Percentiles rank a stretch among this genome's conserved stretches.
These are phyloP conservation scores for Sylvilagus floridanus DNA, from an alignment of 2,797 vertebrate species.

Conservation along the genomic window DNA sequence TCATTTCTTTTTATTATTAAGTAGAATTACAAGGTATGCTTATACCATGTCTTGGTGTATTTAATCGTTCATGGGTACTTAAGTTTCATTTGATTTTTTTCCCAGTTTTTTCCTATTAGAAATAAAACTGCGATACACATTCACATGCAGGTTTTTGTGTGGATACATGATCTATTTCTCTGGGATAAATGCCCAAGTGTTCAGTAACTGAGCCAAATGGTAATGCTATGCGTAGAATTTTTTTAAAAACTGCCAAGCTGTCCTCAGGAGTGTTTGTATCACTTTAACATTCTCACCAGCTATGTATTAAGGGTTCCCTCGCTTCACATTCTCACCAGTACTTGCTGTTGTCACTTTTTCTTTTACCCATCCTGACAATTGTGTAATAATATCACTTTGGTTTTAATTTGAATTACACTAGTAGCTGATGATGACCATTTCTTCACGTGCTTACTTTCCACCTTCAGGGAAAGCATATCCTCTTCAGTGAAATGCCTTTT, in stretches of 20 bases:
- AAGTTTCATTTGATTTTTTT: background rate
- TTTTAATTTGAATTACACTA: background rate
- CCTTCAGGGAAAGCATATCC: background rate
- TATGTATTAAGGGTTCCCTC: background rate
- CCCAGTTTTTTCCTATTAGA: background rate
- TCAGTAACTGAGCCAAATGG: background rate
- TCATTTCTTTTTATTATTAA: background rate
- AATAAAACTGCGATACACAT: background rate
- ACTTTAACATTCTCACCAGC: background rate
- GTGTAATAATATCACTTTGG: background rate
- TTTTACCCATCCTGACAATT: too few relatives aligned
- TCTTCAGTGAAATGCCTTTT: background rate
- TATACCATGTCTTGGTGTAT: background rate
- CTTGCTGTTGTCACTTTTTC: background rate
- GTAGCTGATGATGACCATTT: background rate
- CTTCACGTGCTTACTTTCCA: background rate
- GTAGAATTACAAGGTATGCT: background rate
- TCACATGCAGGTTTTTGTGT: background rate
- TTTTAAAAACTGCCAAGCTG: background rate
- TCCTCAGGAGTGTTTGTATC: background rate
- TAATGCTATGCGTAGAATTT: background rate
- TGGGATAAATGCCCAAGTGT: background rate
- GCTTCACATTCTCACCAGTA: background rate
- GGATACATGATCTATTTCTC: background rate
- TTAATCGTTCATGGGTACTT: background rate